Conservation (phyloP, 2,113 vertebrate genomes). For the Leptobrachium leishanense region DNA sequence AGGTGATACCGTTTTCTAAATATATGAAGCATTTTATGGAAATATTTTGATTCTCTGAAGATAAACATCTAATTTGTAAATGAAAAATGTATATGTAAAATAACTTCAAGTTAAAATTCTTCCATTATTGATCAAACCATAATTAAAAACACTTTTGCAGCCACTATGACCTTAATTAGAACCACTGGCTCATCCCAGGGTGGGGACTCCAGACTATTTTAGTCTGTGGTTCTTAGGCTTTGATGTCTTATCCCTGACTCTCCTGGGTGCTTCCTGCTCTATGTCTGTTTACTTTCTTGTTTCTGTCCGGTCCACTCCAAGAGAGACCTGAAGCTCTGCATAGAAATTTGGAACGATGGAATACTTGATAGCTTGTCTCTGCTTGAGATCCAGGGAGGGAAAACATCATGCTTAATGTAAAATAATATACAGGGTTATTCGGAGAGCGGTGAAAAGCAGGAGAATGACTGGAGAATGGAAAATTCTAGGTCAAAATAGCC, state of each 20-base stretch:
- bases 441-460: no score
- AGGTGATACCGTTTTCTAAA: no score
- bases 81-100: neutral
- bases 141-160: neutral
- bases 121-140: neutral
- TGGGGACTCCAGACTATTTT: neutral
- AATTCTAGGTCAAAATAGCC: no score
- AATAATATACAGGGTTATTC: no score
- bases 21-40: no score
- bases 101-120: neutral
- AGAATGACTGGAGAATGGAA: no score
- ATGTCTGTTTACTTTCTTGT: conserved; percentile 7
- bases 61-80: no score
- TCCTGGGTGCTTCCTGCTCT: conserved; percentile 5
- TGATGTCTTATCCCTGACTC: conserved; percentile 2
- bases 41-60: no score
- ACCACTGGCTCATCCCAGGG: neutral
- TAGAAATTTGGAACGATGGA: no score
- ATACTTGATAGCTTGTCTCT: no score
- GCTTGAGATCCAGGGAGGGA: no score
- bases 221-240: neutral
- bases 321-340: neutral
- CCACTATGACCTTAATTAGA: neutral
- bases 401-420: no score
- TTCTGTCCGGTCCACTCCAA: neutral